Conservation (phyloP, 2,888 invertebrate species). For the Andrena trimmerana region DNA sequence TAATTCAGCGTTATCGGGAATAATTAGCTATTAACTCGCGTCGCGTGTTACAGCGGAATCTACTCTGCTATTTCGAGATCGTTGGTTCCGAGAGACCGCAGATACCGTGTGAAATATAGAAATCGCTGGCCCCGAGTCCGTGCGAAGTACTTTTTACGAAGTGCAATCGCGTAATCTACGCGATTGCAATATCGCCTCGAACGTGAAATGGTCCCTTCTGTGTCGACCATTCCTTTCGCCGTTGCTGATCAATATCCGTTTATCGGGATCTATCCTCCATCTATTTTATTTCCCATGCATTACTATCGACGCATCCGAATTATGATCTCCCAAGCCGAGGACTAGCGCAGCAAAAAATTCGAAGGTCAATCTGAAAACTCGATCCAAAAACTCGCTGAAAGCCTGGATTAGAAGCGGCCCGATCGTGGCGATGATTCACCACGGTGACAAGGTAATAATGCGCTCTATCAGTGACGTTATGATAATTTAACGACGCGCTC, state of each 20-base stretch:
- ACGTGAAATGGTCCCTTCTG: neutral
- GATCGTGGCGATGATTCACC: neutral
- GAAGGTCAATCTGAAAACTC: neutral
- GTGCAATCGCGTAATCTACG: neutral
- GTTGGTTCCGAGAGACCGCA: conserved; percentile 5
- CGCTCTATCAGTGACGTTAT: conserved; percentile 30
- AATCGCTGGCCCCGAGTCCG: conserved; percentile 5
- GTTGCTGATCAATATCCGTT: no score
- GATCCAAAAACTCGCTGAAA: neutral
- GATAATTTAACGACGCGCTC: conserved; percentile 36
- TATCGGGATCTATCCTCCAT: no score
- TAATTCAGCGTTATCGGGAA: conserved; percentile 65
- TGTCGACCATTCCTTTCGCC: neutral
- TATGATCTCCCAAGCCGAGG: no score
- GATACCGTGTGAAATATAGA: conserved; percentile 18
- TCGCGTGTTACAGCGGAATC: conserved; percentile 56
- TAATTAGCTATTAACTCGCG: conserved; percentile 63
- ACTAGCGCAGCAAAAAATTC: neutral
- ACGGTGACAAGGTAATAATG: conserved; percentile 25
- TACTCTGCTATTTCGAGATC: conserved; percentile 24
- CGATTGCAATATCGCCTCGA: neutral
- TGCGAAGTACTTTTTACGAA: conserved; percentile 1
- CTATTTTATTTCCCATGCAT: no score
- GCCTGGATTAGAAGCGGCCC: neutral
- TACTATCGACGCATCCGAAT: no score